These are phyloP conservation scores for Rhogogaster chlorosoma DNA, from an alignment of 2,888 invertebrate species.

Conservation along the genomic window DNA sequence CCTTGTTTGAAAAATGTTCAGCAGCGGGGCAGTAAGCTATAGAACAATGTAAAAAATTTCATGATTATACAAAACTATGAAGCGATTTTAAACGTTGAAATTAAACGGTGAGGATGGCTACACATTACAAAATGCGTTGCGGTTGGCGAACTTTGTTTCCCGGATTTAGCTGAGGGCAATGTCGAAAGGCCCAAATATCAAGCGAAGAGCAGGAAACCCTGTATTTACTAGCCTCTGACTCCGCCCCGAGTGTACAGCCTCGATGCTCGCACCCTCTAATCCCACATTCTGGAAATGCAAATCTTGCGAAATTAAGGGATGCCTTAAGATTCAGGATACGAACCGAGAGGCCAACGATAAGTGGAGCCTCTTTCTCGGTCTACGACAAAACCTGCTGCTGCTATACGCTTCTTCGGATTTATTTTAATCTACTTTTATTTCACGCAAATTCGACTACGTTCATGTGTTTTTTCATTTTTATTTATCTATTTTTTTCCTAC, in stretches of 20 bases:
- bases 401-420: background rate
- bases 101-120: background rate
- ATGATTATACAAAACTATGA: background rate
- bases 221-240: conserved; percentile 69
- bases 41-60: background rate
- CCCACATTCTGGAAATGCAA: conserved; percentile 71
- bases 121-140: background rate
- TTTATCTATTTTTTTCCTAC: background rate
- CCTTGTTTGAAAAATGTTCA: background rate
- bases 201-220: conserved; percentile 69
- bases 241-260: conserved; percentile 67
- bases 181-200: conserved; percentile 30
- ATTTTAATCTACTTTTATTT: background rate
- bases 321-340: conserved; percentile 45
- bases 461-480: background rate
- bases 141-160: conserved; percentile 8
- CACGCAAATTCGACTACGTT: too few relatives aligned
- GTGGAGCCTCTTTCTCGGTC: conserved; percentile 11
- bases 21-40: background rate
- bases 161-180: conserved; percentile 15
- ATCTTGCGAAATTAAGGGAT: conserved; percentile 71
- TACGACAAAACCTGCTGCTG: conserved; percentile 8
- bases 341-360: conserved; percentile 2
- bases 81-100: background rate
- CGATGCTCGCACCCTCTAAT: conserved; percentile 70